Base-by-base conservation (phyloP, 2,797 vertebrate genomes). In the Babyrousa celebensis region DNA sequence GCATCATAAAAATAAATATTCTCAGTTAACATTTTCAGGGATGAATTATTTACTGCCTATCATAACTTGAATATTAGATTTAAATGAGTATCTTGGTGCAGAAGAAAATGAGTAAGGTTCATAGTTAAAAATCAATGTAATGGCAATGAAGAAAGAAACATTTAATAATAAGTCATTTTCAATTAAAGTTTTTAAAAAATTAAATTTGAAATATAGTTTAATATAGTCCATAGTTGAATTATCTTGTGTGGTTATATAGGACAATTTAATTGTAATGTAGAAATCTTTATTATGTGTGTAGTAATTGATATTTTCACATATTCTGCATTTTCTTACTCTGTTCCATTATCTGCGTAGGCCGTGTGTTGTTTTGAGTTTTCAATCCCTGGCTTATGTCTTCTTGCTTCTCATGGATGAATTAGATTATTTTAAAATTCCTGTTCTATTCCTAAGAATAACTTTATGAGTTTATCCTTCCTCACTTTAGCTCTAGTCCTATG, bases 1-100 rank as follows among this genome's bases (percentile, higher is more conserved):
- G 84, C 60, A 70, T 54, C 84, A 84, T 85, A 78, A 87, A 91
- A 90, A 54, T 85, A 80, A 91, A 91, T 36, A 68, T 93, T 93
- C 15, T 67, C 27, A 85, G 60, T 68, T 89, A 95, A 63, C 40
- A 82, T 96, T 96, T 78, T 92, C 54, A 62, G 62, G 60, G 9
- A 60, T 85, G 27, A 85, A 92, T 94, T 92, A 85, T 74, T 91
- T 91, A 91, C 29, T 89, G 18, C 15, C 40, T 85, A 43, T 36
- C 15, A 75, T 32, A 93, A 65, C 17, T 65, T 56, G 23, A 82
- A 77, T 86, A 74, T 58, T 60, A 68, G 25, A 65, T 58, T 15
- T 70, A 82, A 89, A 85, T 62, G 52, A 36, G 6, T 85, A 78
- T 89, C 29, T 85, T 94, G 58, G 14, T 71, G 4, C 21, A 88